Evolutionary conservation across 2,888 invertebrate species (phyloP).

Genomic region (Helobdella robusta): DNA sequence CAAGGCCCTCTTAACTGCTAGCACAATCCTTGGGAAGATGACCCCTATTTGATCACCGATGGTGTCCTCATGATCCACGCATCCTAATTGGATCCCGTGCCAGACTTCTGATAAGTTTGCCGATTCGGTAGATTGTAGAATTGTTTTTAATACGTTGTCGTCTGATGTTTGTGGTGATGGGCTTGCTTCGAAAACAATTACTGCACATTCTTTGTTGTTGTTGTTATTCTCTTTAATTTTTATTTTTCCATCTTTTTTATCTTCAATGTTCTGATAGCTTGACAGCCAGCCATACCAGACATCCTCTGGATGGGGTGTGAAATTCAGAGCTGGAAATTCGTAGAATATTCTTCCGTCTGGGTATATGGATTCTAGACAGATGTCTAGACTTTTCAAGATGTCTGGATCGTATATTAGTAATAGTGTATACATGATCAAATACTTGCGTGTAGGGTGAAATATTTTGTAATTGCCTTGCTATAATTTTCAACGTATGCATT

Average conservation of each 20-base stretch:
- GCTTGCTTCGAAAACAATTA: too few relatives aligned
- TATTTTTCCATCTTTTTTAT: too few relatives aligned
- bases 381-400: background rate
- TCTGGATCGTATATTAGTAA: too few relatives aligned
- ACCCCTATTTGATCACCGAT: background rate
- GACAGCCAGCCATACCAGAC: background rate
- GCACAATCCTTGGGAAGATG: background rate
- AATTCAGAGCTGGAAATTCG: slow-evolving; percentile 11
- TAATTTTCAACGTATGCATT: too few relatives aligned
- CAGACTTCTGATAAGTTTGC: too few relatives aligned
- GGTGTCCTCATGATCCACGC: background rate
- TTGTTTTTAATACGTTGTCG: too few relatives aligned
- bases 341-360: background rate
- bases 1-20: background rate
- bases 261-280: background rate
- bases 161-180: background rate
- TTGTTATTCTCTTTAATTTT: too few relatives aligned
- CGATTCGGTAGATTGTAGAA: too few relatives aligned
- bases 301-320: slow-evolving; percentile 4
- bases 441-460: too few relatives aligned
- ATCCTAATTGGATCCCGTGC: slow-evolving; percentile 9
- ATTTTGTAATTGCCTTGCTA: too few relatives aligned
- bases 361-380: background rate
- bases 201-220: too few relatives aligned
- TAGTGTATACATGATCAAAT: too few relatives aligned